These are phyloP conservation scores for Aleiodes testaceus DNA, from an alignment of 2,888 invertebrate genomes.

Conservation along the genomic window DNA sequence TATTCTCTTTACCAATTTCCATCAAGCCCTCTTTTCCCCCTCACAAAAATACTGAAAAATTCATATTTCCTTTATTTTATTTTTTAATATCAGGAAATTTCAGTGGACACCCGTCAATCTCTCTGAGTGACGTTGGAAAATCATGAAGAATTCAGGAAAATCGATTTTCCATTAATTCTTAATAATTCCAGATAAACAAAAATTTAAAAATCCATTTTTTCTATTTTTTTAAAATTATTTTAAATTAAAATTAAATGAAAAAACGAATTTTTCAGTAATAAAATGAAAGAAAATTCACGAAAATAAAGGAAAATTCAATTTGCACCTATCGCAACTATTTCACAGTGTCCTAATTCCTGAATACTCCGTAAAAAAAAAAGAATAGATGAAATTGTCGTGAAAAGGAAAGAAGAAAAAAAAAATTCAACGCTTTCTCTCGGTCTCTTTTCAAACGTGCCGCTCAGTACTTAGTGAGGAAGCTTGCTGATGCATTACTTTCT, in stretches of 20 bases:
- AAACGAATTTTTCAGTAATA: too few relatives aligned
- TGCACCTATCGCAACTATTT: conserved; percentile 44
- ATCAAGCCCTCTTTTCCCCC: not conserved
- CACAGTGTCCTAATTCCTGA: conserved; percentile 52
- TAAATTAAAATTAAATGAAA: too few relatives aligned
- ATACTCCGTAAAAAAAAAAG: conserved; percentile 21
- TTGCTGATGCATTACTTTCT: conserved; percentile 32
- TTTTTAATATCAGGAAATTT: not conserved
- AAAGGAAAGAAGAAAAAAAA: conserved; percentile 41
- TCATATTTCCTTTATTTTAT: not conserved
- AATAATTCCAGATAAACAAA: too few relatives aligned
- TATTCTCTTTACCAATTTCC: too few relatives aligned
- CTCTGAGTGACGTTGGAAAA: not conserved
- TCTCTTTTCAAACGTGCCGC: conserved; percentile 42
- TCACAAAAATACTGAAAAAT: not conserved
- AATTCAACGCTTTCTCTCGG: conserved; percentile 27
- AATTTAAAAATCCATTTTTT: too few relatives aligned
- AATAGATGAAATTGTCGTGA: conserved; percentile 35
- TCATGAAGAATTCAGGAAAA: not conserved
- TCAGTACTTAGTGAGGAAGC: conserved; percentile 20
- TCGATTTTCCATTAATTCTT: conserved; percentile 1
- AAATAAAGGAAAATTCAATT: conserved; percentile 22
- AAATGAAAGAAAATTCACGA: not conserved
- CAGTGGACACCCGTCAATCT: not conserved
- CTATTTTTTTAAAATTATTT: too few relatives aligned